These are phyloP conservation scores for Drosophila orosa DNA, from an alignment of 1,140 invertebrate genomes.

Conservation along the genomic window DNA sequence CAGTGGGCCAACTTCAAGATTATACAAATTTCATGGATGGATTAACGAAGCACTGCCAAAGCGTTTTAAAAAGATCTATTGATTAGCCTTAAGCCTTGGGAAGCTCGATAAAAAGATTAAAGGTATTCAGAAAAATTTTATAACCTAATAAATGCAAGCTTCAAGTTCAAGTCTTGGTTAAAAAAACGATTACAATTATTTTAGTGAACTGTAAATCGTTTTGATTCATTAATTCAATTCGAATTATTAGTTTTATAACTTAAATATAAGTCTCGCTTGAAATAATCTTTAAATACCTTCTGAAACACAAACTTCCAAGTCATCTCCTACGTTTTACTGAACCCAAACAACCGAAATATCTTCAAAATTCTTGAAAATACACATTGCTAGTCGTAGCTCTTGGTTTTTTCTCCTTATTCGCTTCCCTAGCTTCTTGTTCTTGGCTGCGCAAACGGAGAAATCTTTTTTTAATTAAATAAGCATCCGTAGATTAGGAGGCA, in stretches of 20 bases:
- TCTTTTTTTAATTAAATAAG: constrained; percentile 82
- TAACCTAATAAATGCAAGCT: background rate
- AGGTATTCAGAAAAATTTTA: background rate
- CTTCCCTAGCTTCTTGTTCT: background rate
- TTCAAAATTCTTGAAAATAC: constrained; percentile 10
- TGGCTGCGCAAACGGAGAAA: constrained; percentile 46
- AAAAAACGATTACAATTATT: background rate
- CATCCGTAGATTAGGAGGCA: constrained; percentile 48
- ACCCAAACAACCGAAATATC: background rate
- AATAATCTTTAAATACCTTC: background rate
- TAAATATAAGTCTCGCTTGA: background rate
- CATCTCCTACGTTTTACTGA: background rate
- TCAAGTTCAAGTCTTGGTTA: background rate
- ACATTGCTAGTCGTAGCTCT: background rate
- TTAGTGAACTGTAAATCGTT: background rate
- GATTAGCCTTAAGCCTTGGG: constrained; percentile 8
- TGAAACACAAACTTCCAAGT: background rate
- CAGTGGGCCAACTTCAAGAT: constrained; percentile 43
- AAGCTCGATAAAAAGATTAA: constrained; percentile 1
- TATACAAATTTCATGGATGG: constrained; percentile 45
- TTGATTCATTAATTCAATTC: no score
- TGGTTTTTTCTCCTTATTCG: constrained; percentile 2
- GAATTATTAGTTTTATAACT: no score
- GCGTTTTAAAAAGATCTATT: constrained; percentile 15
- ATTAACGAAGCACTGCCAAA: constrained; percentile 24